These are phyloP conservation scores for Plutomurus gul DNA, from an alignment of 1,140 invertebrate genomes.

Conservation along the genomic window DNA sequence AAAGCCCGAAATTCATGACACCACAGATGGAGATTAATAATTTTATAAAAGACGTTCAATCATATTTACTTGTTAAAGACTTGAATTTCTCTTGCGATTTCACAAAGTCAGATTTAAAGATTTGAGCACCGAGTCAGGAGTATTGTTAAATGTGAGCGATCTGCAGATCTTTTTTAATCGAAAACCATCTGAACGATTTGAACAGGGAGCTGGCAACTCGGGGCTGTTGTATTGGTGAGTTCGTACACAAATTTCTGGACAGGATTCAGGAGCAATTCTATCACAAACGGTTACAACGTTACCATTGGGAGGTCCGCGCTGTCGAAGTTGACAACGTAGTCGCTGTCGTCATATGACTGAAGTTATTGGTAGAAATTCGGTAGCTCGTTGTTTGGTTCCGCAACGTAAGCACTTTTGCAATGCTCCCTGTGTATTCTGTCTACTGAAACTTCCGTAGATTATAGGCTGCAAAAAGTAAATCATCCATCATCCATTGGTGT, in stretches of 20 bases:
- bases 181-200: background rate
- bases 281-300: background rate
- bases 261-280: background rate
- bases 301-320: background rate
- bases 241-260: background rate
- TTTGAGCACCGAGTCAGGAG: conserved; percentile 12
- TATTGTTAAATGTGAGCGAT: background rate
- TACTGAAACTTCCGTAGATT: background rate
- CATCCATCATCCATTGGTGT: background rate
- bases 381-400: background rate
- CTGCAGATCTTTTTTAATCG: background rate
- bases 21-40: no score
- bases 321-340: background rate
- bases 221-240: background rate
- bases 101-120: background rate
- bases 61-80: no score
- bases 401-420: background rate
- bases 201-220: no score
- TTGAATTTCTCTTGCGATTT: no score
- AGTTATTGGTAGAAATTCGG: background rate
- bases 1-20: no score
- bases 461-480: background rate
- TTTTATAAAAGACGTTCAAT: no score
- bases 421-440: background rate
- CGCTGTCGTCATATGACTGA: background rate